Percentiles rank a stretch among this genome's conserved stretches.
These are phyloP conservation scores for Caenorhabditis panamensis DNA, from an alignment of 2,888 invertebrate genomes.

Conservation along the genomic window DNA sequence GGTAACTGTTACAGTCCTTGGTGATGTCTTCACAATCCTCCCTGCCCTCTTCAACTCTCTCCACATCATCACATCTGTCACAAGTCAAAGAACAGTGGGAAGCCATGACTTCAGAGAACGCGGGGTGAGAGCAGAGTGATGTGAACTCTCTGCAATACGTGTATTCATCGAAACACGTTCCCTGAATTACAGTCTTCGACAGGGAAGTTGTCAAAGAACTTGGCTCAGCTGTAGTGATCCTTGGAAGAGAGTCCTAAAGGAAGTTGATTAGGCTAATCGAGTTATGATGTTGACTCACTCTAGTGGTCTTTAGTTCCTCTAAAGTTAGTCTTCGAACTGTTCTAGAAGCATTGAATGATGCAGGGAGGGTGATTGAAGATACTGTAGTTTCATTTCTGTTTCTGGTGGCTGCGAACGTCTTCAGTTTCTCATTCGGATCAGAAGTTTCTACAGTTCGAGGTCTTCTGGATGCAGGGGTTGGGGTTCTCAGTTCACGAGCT, in stretches of 20 bases:
- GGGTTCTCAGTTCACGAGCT: neutral
- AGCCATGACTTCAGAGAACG: conserved; percentile 72
- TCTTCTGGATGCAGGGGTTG: neutral
- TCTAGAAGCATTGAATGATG: conserved; percentile 24
- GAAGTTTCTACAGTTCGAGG: conserved; percentile 1
- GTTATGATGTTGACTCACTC: conserved; percentile 13
- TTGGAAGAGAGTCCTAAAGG: conserved; percentile 58
- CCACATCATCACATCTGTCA: conserved; percentile 69
- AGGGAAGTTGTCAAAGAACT: conserved; percentile 59
- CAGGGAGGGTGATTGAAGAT: conserved; percentile 21
- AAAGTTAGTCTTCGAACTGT: conserved; percentile 27
- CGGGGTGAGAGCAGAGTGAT: conserved; percentile 71
- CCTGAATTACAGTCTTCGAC: conserved; percentile 70
- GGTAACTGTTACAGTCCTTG: conserved; percentile 63
- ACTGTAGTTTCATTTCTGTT: conserved; percentile 8
- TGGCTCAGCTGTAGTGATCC: conserved; percentile 57
- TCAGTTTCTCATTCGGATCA: conserved; percentile 33
- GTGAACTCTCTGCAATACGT: conserved; percentile 72
- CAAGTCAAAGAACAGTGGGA: conserved; percentile 71
- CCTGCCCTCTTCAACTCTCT: conserved; percentile 54
- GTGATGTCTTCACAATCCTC: conserved; percentile 66
- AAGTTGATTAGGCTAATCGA: neutral
- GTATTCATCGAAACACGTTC: conserved; percentile 74
- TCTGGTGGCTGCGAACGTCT: conserved; percentile 24
- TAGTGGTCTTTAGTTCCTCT: conserved; percentile 38